Evolutionary conservation across 53 echinoderm and acorn worm species (phyloP).

Genomic region (Apostichopus leukothele): DNA sequence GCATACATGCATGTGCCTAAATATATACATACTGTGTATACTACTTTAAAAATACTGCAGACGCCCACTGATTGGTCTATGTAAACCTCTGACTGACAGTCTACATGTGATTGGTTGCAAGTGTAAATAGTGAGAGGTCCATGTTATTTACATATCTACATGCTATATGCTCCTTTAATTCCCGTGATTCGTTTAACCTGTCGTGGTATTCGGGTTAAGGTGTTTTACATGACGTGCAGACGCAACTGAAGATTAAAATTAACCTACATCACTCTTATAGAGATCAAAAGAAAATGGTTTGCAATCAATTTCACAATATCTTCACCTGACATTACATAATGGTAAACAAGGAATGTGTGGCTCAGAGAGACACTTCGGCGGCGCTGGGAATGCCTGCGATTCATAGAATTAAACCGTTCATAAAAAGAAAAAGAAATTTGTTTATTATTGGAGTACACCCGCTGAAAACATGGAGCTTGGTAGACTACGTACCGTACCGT

Average conservation of each 20-base stretch:
- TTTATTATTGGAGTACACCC: neutral
- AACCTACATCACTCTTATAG: neutral
- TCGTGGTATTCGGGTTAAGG: neutral
- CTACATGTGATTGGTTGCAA: too few species aligned
- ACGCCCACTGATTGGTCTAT: too few species aligned
- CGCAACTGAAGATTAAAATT: constrained; percentile 24
- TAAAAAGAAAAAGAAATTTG: neutral
- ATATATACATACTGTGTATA: too few species aligned
- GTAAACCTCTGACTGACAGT: too few species aligned
- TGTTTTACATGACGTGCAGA: neutral
- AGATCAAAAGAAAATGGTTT: neutral
- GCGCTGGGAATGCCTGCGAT: neutral
- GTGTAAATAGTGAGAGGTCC: too few species aligned
- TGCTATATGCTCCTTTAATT: neutral
- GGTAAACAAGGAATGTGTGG: neutral
- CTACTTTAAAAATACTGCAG: too few species aligned
- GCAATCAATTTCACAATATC: neutral
- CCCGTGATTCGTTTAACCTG: neutral
- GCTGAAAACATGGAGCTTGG: neutral
- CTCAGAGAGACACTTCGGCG: neutral
- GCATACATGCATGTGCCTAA: too few species aligned
- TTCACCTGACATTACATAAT: neutral
- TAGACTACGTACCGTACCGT: neutral
- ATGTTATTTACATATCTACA: too few species aligned
- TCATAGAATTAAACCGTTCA: neutral